Conservation (phyloP, 2,113 vertebrate species). For the Gorsachius goisagi region DNA sequence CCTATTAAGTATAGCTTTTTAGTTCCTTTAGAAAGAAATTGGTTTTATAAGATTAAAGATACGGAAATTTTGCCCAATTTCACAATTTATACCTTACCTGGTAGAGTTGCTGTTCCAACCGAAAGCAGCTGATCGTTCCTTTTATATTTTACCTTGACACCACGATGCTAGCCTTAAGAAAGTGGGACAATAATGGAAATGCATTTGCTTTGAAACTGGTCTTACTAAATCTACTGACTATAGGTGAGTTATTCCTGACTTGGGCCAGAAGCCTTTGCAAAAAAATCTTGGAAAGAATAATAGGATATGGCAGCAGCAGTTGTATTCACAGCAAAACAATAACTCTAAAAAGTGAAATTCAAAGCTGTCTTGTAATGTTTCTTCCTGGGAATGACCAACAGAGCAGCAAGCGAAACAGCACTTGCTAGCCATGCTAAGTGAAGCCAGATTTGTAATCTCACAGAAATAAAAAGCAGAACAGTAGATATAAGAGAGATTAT, state of each 20-base stretch:
- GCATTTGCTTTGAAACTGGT: not conserved
- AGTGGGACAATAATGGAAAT: not conserved
- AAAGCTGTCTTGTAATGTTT: not conserved
- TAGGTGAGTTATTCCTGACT: not conserved
- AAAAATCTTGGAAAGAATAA: not conserved
- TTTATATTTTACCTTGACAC: not conserved
- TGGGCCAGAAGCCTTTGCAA: not conserved
- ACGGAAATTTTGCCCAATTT: not conserved
- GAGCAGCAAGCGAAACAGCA: not conserved
- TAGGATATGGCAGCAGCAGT: not conserved
- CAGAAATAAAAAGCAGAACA: slow-evolving; percentile 61
- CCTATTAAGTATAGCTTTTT: not conserved
- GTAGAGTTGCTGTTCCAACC: not conserved
- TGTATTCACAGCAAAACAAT: not conserved
- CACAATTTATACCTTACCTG: not conserved
- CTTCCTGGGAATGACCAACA: not conserved
- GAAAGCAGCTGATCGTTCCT: not conserved
- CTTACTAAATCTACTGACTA: not conserved
- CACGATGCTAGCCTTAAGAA: not conserved
- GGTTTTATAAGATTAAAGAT: not conserved
- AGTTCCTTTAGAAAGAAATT: not conserved
- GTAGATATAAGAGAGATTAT: slow-evolving; percentile 59
- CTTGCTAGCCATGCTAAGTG: slow-evolving; percentile 31
- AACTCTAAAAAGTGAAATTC: not conserved
- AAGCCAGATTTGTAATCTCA: slow-evolving; percentile 45